A percentile compares a stretch with the other conserved stretches of the same genome.
phyloP scores from a whole-genome alignment of 2,888 invertebrate species.

The Drosophila formosana region DNA sequence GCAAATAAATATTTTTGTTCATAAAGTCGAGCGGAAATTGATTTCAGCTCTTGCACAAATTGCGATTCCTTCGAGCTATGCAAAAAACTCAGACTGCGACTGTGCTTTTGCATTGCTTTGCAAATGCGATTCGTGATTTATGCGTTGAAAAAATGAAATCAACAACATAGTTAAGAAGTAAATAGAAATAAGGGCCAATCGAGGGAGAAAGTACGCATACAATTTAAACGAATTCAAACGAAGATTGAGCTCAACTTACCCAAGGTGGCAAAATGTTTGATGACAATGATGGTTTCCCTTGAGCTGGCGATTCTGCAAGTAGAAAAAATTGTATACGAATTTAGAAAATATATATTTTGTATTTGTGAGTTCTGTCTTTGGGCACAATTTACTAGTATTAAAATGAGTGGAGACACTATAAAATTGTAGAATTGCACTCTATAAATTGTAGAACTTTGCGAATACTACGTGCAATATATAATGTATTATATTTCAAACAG shows the following conservation, averaged over 20 bases:
- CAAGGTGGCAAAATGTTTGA: not conserved
- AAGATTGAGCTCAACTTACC: not conserved
- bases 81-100: not conserved
- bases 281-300: not conserved
- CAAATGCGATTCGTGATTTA: slow-evolving; percentile 1
- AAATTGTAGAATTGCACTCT: too few species aligned
- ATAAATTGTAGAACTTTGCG: too few species aligned
- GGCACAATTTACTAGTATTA: too few species aligned
- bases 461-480: too few species aligned
- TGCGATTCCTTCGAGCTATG: slow-evolving; percentile 14
- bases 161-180: slow-evolving; percentile 20
- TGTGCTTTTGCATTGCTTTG: not conserved
- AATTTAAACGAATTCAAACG: not conserved
- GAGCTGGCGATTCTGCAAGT: not conserved
- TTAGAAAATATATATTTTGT: not conserved
- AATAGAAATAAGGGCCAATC: slow-evolving; percentile 6
- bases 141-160: not conserved
- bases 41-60: slow-evolving; percentile 33
- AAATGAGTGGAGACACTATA: too few species aligned
- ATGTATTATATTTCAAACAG: too few species aligned
- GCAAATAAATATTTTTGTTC: slow-evolving; percentile 46
- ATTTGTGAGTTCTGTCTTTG: not conserved
- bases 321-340: not conserved
- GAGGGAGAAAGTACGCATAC: slow-evolving; percentile 1
- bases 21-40: slow-evolving; percentile 44